A percentile compares a stretch with the other conserved stretches of the same genome.
These are phyloP conservation scores for Alligator mississippiensis DNA, from an alignment of 2,113 vertebrate genomes.

Conservation along the genomic window DNA sequence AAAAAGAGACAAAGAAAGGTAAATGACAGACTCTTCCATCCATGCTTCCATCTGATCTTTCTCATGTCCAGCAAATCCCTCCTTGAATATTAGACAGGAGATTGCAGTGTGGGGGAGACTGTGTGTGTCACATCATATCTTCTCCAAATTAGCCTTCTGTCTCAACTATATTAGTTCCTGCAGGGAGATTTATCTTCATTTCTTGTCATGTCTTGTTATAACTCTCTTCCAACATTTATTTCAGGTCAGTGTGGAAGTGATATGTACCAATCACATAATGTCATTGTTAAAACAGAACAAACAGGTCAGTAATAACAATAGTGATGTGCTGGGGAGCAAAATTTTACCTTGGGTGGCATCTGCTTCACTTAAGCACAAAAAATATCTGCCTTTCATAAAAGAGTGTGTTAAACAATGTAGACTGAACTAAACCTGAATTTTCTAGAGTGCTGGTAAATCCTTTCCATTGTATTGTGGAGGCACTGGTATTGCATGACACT, in stretches of 20 bases:
- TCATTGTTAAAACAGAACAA: slow-evolving; percentile 87
- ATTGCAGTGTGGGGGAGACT: background rate
- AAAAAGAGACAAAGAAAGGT: background rate
- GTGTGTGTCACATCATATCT: background rate
- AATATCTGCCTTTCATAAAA: background rate
- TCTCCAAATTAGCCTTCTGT: background rate
- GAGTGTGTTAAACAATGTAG: background rate
- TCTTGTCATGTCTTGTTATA: background rate
- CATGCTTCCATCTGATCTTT: background rate
- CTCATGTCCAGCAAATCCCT: background rate
- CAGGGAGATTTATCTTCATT: background rate
- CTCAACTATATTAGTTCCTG: background rate
- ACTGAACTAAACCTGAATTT: background rate
- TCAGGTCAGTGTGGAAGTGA: slow-evolving; percentile 85
- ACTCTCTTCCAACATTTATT: slow-evolving; percentile 4
- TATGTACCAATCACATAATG: slow-evolving; percentile 82
- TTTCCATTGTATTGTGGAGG: background rate
- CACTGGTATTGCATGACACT: background rate
- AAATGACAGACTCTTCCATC: background rate
- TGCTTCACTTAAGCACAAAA: background rate
- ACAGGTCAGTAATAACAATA: slow-evolving; percentile 69
- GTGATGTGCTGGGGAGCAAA: background rate
- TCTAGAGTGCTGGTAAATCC: background rate
- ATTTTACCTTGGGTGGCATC: background rate
- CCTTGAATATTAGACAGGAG: background rate